Evolutionary conservation across 2,888 invertebrate genomes (phyloP).

Genomic region (Saturnia japonica): DNA sequence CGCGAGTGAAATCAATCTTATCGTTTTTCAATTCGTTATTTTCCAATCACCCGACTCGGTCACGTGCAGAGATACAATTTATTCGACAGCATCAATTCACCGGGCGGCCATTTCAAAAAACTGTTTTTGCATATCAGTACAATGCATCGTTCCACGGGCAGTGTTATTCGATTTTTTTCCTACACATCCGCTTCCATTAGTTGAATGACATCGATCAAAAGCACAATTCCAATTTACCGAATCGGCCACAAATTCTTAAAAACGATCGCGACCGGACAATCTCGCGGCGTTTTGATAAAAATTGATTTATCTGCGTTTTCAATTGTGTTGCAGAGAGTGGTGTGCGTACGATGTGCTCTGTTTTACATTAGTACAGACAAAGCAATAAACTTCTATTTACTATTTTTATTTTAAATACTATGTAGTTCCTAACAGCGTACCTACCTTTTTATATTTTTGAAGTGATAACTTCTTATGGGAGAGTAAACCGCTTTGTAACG

Average conservation of each 20-base stretch:
- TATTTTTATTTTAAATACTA: too few relatives aligned
- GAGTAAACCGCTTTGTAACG: too few relatives aligned
- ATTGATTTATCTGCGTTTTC: slow-evolving; percentile 40
- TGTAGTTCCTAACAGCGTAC: too few relatives aligned
- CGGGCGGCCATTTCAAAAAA: slow-evolving; percentile 36
- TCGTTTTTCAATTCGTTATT: background rate
- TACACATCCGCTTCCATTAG: slow-evolving; percentile 53
- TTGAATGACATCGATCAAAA: slow-evolving; percentile 68
- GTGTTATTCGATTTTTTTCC: slow-evolving; percentile 45
- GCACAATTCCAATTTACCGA: slow-evolving; percentile 77
- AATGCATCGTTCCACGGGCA: slow-evolving; percentile 49
- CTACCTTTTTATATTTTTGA: too few relatives aligned
- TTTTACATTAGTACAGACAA: too few relatives aligned
- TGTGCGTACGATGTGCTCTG: background rate
- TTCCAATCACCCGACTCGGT: background rate
- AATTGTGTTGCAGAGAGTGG: background rate
- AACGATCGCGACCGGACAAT: slow-evolving; percentile 65
- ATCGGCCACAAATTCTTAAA: slow-evolving; percentile 77
- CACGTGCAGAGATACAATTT: background rate
- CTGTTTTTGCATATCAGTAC: slow-evolving; percentile 58
- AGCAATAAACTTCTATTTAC: too few relatives aligned
- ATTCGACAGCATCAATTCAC: slow-evolving; percentile 6
- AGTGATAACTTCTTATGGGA: too few relatives aligned
- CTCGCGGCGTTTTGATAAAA: slow-evolving; percentile 61
- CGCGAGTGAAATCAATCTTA: background rate